A percentile compares a stretch with the other conserved stretches of the same genome.
Conservation (phyloP, 2,888 invertebrate genomes). For the Hirtodrosophila confusa region DNA sequence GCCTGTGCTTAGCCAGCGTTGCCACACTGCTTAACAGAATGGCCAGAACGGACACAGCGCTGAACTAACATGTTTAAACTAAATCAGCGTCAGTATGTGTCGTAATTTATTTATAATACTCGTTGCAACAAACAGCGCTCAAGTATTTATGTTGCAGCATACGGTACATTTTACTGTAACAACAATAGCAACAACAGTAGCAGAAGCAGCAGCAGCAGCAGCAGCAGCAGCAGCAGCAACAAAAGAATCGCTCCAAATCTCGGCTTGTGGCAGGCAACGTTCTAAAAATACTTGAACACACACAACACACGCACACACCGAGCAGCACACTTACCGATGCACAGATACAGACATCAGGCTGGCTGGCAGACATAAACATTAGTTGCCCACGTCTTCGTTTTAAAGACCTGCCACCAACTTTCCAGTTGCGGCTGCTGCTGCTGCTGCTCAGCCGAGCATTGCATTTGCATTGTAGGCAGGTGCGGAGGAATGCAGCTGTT, state of each 20-base stretch:
- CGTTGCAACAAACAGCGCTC: conserved; percentile 23
- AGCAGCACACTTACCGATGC: conserved; percentile 24
- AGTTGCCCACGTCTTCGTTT: conserved; percentile 48
- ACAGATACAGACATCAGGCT: conserved; percentile 45
- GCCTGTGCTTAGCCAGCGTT: neutral
- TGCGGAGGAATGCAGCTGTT: conserved; percentile 14
- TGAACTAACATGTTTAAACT: conserved; percentile 48
- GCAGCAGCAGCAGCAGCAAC: conserved; percentile 40
- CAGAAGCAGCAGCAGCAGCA: conserved; percentile 17
- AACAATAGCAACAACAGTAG: conserved; percentile 17
- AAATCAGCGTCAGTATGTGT: conserved; percentile 45
- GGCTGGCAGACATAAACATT: conserved; percentile 44
- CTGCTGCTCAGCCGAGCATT: conserved; percentile 55
- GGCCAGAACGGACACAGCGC: conserved; percentile 8
- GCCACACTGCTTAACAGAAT: conserved; percentile 17
- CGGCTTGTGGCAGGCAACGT: conserved; percentile 32
- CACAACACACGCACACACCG: conserved; percentile 17
- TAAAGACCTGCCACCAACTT: conserved; percentile 37
- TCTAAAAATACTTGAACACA: conserved; percentile 54
- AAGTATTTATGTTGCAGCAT: conserved; percentile 55
- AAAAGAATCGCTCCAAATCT: conserved; percentile 55
- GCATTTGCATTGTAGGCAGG: conserved; percentile 60
- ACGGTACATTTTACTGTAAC: conserved; percentile 74
- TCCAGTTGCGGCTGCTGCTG: conserved; percentile 25
- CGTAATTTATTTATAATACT: conserved; percentile 49